Conservation (phyloP, 2,113 vertebrate genomes). For the Pseudopipra pipra region DNA sequence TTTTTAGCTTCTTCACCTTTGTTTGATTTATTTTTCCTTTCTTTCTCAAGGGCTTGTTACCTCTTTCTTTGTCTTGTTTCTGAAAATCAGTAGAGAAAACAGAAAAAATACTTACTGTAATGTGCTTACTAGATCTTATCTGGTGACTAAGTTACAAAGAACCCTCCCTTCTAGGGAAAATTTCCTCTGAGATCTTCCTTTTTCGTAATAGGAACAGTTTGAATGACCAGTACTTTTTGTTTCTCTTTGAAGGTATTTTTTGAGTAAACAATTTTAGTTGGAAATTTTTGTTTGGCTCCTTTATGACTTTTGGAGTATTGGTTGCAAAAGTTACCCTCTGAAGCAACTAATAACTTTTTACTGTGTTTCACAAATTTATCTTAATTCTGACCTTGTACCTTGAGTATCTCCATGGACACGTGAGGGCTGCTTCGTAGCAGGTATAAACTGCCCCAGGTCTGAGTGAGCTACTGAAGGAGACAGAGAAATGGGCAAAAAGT, state of each 20-base stretch:
- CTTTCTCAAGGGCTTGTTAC: neutral
- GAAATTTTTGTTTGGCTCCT: neutral
- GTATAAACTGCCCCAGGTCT: neutral
- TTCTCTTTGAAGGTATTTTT: neutral
- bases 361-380: neutral
- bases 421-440: neutral
- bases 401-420: neutral
- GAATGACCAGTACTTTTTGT: neutral
- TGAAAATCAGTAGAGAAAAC: neutral
- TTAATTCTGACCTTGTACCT: neutral
- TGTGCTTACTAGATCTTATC: neutral
- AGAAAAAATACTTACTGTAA: neutral
- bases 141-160: neutral
- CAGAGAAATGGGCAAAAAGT: neutral
- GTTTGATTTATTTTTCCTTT: neutral
- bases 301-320: neutral
- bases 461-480: neutral
- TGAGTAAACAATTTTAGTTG: neutral
- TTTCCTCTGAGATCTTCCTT: neutral
- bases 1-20: neutral
- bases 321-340: neutral
- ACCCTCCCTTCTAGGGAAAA: neutral
- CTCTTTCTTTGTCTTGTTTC: neutral
- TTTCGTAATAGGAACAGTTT: neutral
- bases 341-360: neutral